Base-by-base conservation (phyloP, 1,140 invertebrate species). In the Lysiphlebus fabarum region DNA sequence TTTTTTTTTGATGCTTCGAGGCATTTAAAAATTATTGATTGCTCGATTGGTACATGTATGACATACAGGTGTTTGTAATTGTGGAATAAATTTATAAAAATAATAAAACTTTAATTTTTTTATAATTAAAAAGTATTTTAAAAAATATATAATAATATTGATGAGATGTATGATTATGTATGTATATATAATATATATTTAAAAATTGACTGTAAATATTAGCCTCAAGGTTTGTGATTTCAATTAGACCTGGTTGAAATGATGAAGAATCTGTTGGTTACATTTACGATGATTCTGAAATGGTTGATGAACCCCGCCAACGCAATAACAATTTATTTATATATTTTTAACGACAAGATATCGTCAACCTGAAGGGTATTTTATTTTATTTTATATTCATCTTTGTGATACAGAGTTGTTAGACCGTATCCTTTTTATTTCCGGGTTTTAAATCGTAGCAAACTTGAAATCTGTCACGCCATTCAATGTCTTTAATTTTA, bases 171-270 rank as follows among this genome's bases (percentile, higher is more conserved):
- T 40, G 40, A 44, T 59, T 53, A 12, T 41, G 17, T 26, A 4
- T 26, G 17, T 26, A 26, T 26, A 26, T 26, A 4, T n/a, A n/a
- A n/a, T n/a, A n/a, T n/a, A n/a, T n/a, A n/a, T n/a, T n/a, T n/a
- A 26, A 26, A 4, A 26, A 0, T 26, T 26, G 17, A 26, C 17
- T 1, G 17, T 2, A 26, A 26, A 26, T 26, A 26, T 26, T 48
- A 43, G 54, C 59, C 59, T n/a, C 41, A 38, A 61, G 59, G 59
- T 61, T 61, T 49, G 55, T 42, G 63, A 62, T 69, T 69, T 70
- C 69, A 70, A 70, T 70, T 70, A 70, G 64, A 70, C 65, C 65
- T 69, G 66, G 60, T 70, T 62, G 61, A 67, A 70, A 70, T 70
- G 56, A 12, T 50, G 56, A 51, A 40, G 56, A 33, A 10, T 45